Conservation (phyloP, 2,113 vertebrate genomes). For the Rhinoderma darwinii region DNA sequence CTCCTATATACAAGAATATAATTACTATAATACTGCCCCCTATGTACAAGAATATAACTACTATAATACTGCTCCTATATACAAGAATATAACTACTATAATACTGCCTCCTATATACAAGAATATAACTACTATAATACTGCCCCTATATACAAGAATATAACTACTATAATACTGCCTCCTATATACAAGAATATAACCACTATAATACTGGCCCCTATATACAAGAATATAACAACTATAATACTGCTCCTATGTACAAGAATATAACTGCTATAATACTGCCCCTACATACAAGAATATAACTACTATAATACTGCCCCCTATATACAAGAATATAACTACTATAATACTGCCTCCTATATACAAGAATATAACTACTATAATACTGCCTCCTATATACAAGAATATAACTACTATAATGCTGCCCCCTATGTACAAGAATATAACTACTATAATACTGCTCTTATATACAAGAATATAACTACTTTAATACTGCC, state of each 20-base stretch:
- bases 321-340: background rate
- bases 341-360: constrained; percentile 10
- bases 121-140: background rate
- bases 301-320: too few relatives aligned
- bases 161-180: constrained; percentile 16
- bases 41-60: too few relatives aligned
- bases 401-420: background rate
- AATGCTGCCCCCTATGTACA: background rate
- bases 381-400: too few relatives aligned
- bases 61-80: background rate
- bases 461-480: too few relatives aligned
- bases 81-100: background rate
- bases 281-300: background rate
- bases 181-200: background rate
- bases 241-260: background rate
- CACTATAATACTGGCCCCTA: too few relatives aligned
- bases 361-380: background rate
- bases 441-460: background rate
- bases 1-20: background rate
- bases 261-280: background rate
- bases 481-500: constrained; percentile 1
- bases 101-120: background rate
- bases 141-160: background rate
- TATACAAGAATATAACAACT: too few relatives aligned
- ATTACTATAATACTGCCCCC: background rate